Percentiles rank a stretch among this genome's conserved stretches.
These are phyloP conservation scores for Proterorhinus semilunaris DNA, from an alignment of 2,113 vertebrate genomes.

Conservation along the genomic window DNA sequence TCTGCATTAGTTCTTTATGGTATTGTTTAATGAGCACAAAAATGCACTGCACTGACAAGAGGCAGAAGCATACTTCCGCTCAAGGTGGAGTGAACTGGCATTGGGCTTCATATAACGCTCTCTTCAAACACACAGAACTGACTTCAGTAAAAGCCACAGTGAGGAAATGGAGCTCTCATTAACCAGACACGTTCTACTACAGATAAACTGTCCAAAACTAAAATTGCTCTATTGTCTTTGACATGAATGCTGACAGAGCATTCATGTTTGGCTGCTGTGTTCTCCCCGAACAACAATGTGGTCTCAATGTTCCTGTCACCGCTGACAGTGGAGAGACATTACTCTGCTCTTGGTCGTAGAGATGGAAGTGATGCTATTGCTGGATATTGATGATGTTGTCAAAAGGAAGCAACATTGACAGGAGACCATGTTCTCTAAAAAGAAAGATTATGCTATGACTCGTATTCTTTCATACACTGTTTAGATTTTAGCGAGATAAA, in stretches of 20 bases:
- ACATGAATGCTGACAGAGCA: slow-evolving; percentile 32
- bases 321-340: slow-evolving; percentile 49
- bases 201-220: slow-evolving; percentile 44
- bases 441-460: too few species aligned
- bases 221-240: slow-evolving; percentile 44
- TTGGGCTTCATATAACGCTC: slow-evolving; percentile 2
- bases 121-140: neutral
- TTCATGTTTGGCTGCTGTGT: slow-evolving; percentile 44
- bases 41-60: neutral
- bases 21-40: slow-evolving; percentile 3
- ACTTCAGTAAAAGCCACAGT: neutral
- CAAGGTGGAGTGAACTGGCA: neutral
- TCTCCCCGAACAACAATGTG: slow-evolving; percentile 52
- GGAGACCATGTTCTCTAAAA: neutral
- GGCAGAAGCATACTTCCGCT: neutral
- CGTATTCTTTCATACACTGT: too few species aligned
- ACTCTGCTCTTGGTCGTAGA: slow-evolving; percentile 48
- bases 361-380: slow-evolving; percentile 39
- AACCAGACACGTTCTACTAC: slow-evolving; percentile 38
- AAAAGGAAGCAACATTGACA: slow-evolving; percentile 14
- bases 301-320: slow-evolving; percentile 47
- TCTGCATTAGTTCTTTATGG: neutral
- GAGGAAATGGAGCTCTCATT: neutral
- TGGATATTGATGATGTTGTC: slow-evolving; percentile 41
- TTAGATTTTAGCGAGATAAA: neutral